phyloP scores from a whole-genome alignment of 1,140 invertebrate species.

The Dreissena polymorpha region DNA sequence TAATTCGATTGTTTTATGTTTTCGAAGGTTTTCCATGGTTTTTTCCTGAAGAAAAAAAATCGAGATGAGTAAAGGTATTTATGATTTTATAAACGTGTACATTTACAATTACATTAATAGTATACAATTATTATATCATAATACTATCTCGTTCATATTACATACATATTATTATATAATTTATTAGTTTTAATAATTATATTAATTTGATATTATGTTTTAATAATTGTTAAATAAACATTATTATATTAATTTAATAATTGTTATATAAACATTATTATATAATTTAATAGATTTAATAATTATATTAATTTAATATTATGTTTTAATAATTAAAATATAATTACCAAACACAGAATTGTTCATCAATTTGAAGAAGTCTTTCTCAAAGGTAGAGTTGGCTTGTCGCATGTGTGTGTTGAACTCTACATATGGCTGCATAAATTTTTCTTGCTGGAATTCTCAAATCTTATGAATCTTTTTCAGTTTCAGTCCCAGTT shows the following conservation, averaged over 20 bases:
- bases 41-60: conserved; percentile 33
- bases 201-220: no score
- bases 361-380: conserved; percentile 80
- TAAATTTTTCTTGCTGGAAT: conserved; percentile 50
- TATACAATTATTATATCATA: no score
- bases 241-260: no score
- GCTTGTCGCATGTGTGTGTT: conserved; percentile 73
- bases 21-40: conserved; percentile 34
- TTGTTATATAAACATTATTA: no score
- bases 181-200: neutral
- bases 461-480: conserved; percentile 20
- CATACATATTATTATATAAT: neutral
- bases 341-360: conserved; percentile 75
- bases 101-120: neutral
- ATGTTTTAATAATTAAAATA: neutral
- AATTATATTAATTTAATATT: neutral
- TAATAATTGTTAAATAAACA: no score
- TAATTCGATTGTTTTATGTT: conserved; percentile 20
- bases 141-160: no score
- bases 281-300: neutral
- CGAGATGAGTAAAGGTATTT: neutral
- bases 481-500: no score
- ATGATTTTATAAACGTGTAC: neutral
- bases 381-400: conserved; percentile 78
- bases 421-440: conserved; percentile 59